Conservation (phyloP, 2,888 invertebrate genomes). For the Hyposoter dolosus region DNA sequence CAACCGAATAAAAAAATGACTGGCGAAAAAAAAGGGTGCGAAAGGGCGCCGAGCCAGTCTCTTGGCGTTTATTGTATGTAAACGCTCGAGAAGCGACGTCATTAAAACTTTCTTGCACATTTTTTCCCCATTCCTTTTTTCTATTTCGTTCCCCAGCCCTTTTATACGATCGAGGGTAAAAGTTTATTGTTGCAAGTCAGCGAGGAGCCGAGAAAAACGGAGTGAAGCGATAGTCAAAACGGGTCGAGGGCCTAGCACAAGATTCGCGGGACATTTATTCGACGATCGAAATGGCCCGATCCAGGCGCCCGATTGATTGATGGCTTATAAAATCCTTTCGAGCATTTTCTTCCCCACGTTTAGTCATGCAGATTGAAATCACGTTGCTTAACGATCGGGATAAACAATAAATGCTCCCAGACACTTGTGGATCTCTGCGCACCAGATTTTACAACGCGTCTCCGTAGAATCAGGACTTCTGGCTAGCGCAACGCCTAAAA, state of each 20-base stretch:
- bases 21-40: constrained; percentile 74
- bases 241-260: constrained; percentile 47
- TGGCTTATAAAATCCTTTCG: constrained; percentile 82
- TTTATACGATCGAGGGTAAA: constrained; percentile 66
- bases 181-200: constrained; percentile 82
- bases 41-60: constrained; percentile 79
- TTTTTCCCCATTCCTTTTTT: constrained; percentile 62
- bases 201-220: constrained; percentile 72
- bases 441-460: constrained; percentile 36
- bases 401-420: neutral
- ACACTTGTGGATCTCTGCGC: constrained; percentile 9
- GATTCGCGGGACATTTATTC: constrained; percentile 68
- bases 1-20: constrained; percentile 78
- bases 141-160: constrained; percentile 46
- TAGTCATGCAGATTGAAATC: constrained; percentile 80
- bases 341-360: constrained; percentile 75
- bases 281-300: constrained; percentile 74
- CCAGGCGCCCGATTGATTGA: constrained; percentile 79
- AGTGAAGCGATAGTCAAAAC: constrained; percentile 53
- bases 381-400: constrained; percentile 29
- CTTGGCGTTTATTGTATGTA: constrained; percentile 83
- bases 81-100: constrained; percentile 79
- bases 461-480: constrained; percentile 48
- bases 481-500: neutral
- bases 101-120: constrained; percentile 80